phyloP scores from a whole-genome alignment of 1,140 invertebrate genomes.

The Drosophila suzukii region DNA sequence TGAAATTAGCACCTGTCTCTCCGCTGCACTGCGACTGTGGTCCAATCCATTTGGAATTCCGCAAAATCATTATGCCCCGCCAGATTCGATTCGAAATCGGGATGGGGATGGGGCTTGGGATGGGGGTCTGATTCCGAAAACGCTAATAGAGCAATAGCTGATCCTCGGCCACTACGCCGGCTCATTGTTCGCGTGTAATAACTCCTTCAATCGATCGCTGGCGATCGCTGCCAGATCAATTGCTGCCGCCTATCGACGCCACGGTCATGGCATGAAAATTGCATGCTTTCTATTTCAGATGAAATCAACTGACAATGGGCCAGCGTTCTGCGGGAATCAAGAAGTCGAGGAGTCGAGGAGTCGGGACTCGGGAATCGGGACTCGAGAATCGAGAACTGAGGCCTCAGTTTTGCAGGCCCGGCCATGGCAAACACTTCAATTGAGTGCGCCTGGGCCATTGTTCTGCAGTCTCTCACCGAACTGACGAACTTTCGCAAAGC shows the following conservation, averaged over 20 bases:
- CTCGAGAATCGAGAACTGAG: background rate
- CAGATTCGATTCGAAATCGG: conserved; percentile 25
- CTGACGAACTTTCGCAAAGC: conserved; percentile 76
- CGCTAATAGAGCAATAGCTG: conserved; percentile 79
- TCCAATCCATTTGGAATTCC: conserved; percentile 80
- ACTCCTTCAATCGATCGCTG: conserved; percentile 78
- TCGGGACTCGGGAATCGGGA: background rate
- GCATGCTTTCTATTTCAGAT: conserved; percentile 83
- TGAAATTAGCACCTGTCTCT: conserved; percentile 81
- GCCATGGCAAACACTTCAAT: conserved; percentile 53
- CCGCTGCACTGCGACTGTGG: conserved; percentile 54
- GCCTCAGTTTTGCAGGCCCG: conserved; percentile 1
- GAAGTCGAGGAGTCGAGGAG: background rate
- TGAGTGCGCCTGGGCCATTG: conserved; percentile 70
- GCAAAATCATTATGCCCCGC: conserved; percentile 79
- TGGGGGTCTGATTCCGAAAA: conserved; percentile 53
- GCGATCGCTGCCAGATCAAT: conserved; percentile 69
- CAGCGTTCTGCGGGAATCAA: conserved; percentile 42
- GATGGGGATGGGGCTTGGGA: background rate
- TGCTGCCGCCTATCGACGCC: conserved; percentile 76
- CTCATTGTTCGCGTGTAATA: conserved; percentile 76
- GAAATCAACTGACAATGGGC: conserved; percentile 80
- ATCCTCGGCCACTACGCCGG: conserved; percentile 39
- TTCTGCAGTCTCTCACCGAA: conserved; percentile 52
- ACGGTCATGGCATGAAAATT: conserved; percentile 77